phyloP scores from a whole-genome alignment of 2,113 vertebrate species.

The Aegithalos caudatus region DNA sequence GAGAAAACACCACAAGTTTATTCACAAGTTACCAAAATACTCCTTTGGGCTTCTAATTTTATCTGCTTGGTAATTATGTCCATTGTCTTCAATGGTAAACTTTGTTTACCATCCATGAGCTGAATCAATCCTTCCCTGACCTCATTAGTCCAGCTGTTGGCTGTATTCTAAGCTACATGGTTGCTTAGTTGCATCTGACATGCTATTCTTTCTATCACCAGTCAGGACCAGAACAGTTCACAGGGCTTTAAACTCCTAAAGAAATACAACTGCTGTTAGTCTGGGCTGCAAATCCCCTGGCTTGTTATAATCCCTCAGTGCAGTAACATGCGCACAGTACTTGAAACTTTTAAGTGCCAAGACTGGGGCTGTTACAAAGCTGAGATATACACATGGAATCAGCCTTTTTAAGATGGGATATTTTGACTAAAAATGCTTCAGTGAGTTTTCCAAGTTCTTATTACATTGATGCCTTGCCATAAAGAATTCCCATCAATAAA shows the following conservation, averaged over 20 bases:
- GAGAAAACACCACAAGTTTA: background rate
- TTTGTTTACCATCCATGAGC: background rate
- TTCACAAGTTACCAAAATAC: background rate
- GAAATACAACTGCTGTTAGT: background rate
- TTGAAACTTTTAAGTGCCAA: background rate
- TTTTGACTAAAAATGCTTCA: background rate
- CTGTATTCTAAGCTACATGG: background rate
- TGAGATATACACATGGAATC: background rate
- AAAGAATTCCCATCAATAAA: background rate
- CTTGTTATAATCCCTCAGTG: background rate
- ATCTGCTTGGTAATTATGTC: background rate
- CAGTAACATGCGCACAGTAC: background rate
- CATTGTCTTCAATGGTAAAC: background rate
- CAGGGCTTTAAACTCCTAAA: background rate
- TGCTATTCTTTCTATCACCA: background rate
- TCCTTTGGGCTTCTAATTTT: background rate
- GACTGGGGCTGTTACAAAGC: background rate
- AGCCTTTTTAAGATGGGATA: background rate
- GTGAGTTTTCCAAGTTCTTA: background rate
- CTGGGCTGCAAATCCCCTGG: background rate
- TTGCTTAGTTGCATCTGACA: background rate
- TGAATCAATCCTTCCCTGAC: background rate
- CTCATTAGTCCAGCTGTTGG: background rate
- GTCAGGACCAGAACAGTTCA: background rate
- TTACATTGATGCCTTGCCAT: background rate